Conservation (phyloP, 2,888 invertebrate genomes). For the Scaptomyza polygonia region DNA sequence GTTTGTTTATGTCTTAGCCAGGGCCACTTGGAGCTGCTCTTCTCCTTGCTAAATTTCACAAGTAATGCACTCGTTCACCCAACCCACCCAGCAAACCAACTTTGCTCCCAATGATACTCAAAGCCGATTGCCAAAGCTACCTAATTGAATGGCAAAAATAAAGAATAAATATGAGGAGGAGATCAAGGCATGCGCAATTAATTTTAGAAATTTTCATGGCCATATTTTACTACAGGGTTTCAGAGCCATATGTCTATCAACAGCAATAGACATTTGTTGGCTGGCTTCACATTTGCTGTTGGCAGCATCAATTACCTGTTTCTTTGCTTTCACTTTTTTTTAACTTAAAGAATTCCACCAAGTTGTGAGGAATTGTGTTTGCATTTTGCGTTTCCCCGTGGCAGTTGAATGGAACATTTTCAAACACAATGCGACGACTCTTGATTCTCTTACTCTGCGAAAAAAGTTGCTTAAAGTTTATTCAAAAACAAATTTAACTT, state of each 20-base stretch:
- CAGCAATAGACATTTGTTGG: constrained; percentile 24
- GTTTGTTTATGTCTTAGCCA: constrained; percentile 67
- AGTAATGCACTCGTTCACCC: constrained; percentile 58
- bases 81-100: constrained; percentile 4
- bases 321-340: no score
- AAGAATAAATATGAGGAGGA: constrained; percentile 7
- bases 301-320: constrained; percentile 66
- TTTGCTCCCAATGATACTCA: constrained; percentile 59
- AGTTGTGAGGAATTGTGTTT: constrained; percentile 16
- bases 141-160: constrained; percentile 47
- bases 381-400: constrained; percentile 10
- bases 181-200: constrained; percentile 52
- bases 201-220: constrained; percentile 40
- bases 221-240: background rate
- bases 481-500: constrained; percentile 74
- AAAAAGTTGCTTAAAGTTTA: constrained; percentile 76
- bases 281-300: constrained; percentile 37
- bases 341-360: constrained; percentile 43
- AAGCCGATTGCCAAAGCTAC: constrained; percentile 13
- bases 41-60: constrained; percentile 35
- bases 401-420: constrained; percentile 26
- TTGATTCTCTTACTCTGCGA: constrained; percentile 15
- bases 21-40: constrained; percentile 15
- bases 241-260: constrained; percentile 12
- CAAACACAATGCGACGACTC: constrained; percentile 19